Base-by-base conservation (phyloP, 2,888 invertebrate species). In the Hirtodrosophila confusa region DNA sequence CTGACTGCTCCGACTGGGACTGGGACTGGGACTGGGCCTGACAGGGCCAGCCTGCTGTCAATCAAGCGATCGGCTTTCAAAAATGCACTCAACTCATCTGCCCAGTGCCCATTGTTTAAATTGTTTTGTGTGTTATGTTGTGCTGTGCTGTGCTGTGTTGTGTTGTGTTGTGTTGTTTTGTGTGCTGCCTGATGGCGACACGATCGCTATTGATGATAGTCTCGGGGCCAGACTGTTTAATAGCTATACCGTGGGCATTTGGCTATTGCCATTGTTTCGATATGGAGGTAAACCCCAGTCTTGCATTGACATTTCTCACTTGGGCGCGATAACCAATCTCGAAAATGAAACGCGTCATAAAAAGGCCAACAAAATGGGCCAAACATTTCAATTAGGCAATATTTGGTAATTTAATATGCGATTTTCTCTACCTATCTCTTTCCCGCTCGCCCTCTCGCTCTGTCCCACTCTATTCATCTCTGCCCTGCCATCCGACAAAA, bases 371-470 rank as follows among this genome's bases (percentile, higher is more conserved):
- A 10, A 76, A 69, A 64, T 62, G 69, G 66, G 39, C 53, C 47
- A 83, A 75, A 83, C 83, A 82, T 86, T 83, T 83, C 78, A 86
- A 84, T 84, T 86, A 84, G 80, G 72, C 68, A 83, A 78, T 80
- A 79, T 78, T 69, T 65, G 61, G 83, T 82, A 75, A 83, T 64
- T 68, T 58, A 75, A 79, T 85, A 77, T 69, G 63, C 60, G 41
- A 39, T 35, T 24, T 31, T 17, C 31, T 43, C 27, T 6, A 4
- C n/a, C 29, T 17, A 4, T 3, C 27, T 17, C 1, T 45, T 35
- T 35, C 12, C 12, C 17, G 29, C 48, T 33, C 43, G 10, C 29
- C 2, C 33, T 27, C n/a, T 49, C 0, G 23, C 35, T 12, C 33
- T 37, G 1, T 10, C 55, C 47, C 11, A 41, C 5, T 12, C 9